phyloP scores from a whole-genome alignment of 2,797 vertebrate genomes.

The Tangara arthus region DNA sequence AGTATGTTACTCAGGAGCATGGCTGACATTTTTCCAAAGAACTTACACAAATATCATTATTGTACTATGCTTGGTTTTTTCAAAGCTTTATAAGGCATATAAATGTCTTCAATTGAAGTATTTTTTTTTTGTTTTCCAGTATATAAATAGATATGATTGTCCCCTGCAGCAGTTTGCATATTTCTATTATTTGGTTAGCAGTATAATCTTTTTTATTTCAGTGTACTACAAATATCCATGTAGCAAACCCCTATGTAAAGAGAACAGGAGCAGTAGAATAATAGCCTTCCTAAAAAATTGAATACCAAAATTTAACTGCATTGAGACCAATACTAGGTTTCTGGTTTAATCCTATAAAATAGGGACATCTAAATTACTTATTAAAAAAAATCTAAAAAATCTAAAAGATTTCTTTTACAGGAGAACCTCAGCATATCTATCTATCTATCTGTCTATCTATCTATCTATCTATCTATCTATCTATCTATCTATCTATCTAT shows the following conservation, averaged over 20 bases:
- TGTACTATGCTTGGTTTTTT: background rate
- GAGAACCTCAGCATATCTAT: background rate
- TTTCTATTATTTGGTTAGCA: background rate
- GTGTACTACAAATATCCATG: background rate
- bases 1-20: background rate
- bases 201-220: background rate
- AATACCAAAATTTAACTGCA: background rate
- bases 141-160: background rate
- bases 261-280: background rate
- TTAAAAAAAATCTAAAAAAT: background rate
- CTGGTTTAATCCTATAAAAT: background rate
- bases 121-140: background rate
- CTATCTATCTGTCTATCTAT: background rate
- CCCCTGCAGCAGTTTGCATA: background rate
- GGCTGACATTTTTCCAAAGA: background rate
- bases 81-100: background rate
- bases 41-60: background rate
- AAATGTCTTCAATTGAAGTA: background rate
- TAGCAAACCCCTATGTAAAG: background rate
- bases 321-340: background rate
- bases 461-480: too few species aligned
- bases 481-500: background rate
- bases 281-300: background rate
- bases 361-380: background rate
- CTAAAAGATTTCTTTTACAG: background rate